These are phyloP conservation scores for Myotis yumanensis DNA, from an alignment of 2,113 vertebrate species.

Conservation along the genomic window DNA sequence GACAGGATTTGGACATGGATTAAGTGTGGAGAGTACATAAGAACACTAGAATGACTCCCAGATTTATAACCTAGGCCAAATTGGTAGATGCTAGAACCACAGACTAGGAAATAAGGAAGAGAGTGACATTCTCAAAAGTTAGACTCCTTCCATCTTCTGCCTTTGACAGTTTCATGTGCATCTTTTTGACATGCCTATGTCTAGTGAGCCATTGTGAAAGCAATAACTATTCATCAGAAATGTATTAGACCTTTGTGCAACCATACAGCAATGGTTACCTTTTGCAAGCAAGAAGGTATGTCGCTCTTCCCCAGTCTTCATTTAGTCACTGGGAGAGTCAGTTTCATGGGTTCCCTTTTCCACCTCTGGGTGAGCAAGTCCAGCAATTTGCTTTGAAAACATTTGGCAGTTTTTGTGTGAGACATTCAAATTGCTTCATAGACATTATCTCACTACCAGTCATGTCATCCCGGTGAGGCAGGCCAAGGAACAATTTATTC, in stretches of 20 bases:
- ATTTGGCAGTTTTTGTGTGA: background rate
- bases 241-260: background rate
- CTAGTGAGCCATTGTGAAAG: background rate
- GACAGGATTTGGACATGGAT: background rate
- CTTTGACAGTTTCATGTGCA: background rate
- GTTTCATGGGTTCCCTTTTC: background rate
- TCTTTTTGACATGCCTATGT: background rate
- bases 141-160: background rate
- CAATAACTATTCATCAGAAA: background rate
- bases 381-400: slow-evolving; percentile 25
- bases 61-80: background rate
- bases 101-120: background rate
- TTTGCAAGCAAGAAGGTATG: background rate
- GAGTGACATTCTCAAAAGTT: background rate
- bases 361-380: background rate
- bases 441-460: slow-evolving; percentile 68
- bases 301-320: background rate
- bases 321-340: background rate
- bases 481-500: slow-evolving; percentile 43
- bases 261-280: background rate
- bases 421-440: slow-evolving; percentile 40
- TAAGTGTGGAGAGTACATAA: background rate
- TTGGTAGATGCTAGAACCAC: background rate
- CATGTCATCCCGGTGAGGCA: background rate
- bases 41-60: background rate